phyloP scores from a whole-genome alignment of 2,888 invertebrate genomes.

The Reticulitermes lucifugus region DNA sequence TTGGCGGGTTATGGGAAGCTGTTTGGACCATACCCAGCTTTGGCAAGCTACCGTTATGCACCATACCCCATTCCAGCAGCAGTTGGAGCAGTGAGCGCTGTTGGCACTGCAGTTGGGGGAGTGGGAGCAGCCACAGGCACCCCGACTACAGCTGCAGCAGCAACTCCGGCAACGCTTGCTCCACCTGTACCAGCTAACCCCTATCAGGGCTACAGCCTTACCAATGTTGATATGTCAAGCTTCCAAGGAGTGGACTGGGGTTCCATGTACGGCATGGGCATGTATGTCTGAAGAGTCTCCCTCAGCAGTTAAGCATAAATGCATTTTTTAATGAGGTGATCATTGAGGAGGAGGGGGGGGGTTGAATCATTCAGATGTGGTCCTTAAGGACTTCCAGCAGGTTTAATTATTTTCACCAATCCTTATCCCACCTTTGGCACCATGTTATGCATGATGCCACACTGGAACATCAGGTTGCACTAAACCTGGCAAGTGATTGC shows the following conservation, averaged over 20 bases:
- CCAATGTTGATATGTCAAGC: constrained; percentile 92
- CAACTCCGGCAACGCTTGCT: constrained; percentile 71
- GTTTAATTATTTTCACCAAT: constrained; percentile 20
- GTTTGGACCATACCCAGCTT: constrained; percentile 72
- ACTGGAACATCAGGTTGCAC: neutral
- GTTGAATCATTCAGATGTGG: constrained; percentile 26
- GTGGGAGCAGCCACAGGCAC: constrained; percentile 64
- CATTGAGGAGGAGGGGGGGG: constrained; percentile 19
- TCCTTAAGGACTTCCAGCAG: constrained; percentile 31
- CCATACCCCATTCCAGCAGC: constrained; percentile 71
- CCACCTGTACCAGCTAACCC: constrained; percentile 70
- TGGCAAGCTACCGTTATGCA: constrained; percentile 71
- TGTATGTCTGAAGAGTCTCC: constrained; percentile 79
- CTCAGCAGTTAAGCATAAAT: constrained; percentile 22
- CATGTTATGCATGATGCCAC: neutral
- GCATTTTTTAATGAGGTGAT: constrained; percentile 33
- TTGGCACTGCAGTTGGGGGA: constrained; percentile 64
- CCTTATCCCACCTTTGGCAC: constrained; percentile 28
- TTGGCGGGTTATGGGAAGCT: constrained; percentile 76
- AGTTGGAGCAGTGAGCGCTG: constrained; percentile 64
- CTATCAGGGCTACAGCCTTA: constrained; percentile 83
- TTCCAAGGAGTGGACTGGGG: constrained; percentile 94
- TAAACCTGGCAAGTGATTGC: constrained; percentile 9
- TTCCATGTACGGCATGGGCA: constrained; percentile 92
- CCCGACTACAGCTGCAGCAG: constrained; percentile 65